Evolutionary conservation across 53 echinoderm and acorn worm species (phyloP), one percentile per base, ranked within the genome.

Genomic region (Patiria pectinifera): DNA sequence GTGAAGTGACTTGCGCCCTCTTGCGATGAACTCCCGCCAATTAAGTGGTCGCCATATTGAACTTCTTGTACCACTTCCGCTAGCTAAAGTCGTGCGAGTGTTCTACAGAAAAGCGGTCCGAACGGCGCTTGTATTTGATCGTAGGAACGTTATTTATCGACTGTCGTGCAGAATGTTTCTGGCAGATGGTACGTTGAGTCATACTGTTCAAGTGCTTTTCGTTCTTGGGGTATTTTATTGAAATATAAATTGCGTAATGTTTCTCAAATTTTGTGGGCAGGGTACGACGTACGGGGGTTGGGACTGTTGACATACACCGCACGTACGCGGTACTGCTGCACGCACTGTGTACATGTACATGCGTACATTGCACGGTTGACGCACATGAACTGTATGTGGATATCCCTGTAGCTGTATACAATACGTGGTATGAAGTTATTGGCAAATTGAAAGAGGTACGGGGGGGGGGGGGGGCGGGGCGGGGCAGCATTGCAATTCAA

Each of bases 101-200:
- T 19, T 22, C 22, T 59, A 14, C 22, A 6, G 45, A 61, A 9
- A 58, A 58, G 10, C 5, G 53, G 23, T 15, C 2, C 23, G 24
- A 13, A 46, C 13, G 69, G 16, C 47, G 53, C n/a, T 46, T 22
- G 46, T 80, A 62, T 63, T 71, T 63, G 69, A 21, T 69, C 22
- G 59, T 44, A 48, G 45, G 80, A 80, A 81, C 47, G 26, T 69
- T 15, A 80, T 89, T 81, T 66, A 66, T 63, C 62, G 53, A 66
- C 63, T 89, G 89, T 81, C 80, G 72, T 45, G 66, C 80, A 80
- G 19, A 62, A 89, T 89, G 89, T 80, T 87, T 87, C 87, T 43
- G 23, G 87, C 60, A 77, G 78, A 87, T 77, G 87, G 87, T 87
- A 87, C 59, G 87, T 87, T 87, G 77, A 75, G 7, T 77, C 45